Conservation (phyloP, 2,888 invertebrate genomes). For the Labia minor region DNA sequence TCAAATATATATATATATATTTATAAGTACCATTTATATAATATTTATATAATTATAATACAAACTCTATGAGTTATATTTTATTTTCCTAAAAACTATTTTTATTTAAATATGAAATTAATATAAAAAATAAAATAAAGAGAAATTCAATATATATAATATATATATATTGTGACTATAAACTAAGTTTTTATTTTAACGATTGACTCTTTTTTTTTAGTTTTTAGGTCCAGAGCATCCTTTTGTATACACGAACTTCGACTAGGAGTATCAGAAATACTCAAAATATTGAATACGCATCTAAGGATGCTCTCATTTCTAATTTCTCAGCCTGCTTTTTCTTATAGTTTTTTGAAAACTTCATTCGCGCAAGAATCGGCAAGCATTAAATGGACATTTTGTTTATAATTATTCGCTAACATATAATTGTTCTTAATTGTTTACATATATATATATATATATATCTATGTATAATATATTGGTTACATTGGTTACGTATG, state of each 20-base stretch:
- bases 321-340: not conserved
- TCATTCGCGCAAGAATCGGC: not conserved
- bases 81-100: not conserved
- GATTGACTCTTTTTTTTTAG: too few relatives aligned
- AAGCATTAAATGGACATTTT: not conserved
- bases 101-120: not conserved
- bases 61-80: slow-evolving; percentile 13
- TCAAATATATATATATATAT: not conserved
- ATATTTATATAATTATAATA: slow-evolving; percentile 4
- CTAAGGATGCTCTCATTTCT: not conserved
- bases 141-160: not conserved
- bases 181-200: too few relatives aligned
- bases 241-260: not conserved
- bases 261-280: slow-evolving; percentile 4
- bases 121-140: not conserved
- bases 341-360: not conserved
- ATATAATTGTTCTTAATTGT: not conserved
- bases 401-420: not conserved
- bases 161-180: not conserved
- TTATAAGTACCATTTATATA: not conserved
- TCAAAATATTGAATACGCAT: not conserved
- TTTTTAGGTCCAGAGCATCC: not conserved
- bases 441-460: not conserved
- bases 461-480: not conserved
- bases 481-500: not conserved